Evolutionary conservation across 2,888 invertebrate species (phyloP).

Genomic region (Diploptera punctata): DNA sequence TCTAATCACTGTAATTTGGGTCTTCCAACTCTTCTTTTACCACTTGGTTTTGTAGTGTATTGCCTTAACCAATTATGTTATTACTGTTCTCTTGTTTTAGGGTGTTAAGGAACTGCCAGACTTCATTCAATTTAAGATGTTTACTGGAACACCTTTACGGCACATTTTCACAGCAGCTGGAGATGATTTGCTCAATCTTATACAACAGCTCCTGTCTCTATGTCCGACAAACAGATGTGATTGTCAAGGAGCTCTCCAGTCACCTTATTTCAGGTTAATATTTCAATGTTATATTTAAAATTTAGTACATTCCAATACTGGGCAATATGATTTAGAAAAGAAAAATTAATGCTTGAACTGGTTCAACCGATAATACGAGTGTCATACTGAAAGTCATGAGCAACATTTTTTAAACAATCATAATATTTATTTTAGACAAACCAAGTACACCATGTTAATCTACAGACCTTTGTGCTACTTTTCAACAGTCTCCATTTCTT

Average conservation of each 20-base stretch:
- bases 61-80: too few species aligned
- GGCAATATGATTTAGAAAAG: not conserved
- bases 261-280: conserved; percentile 81
- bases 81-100: conserved; percentile 50
- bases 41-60: too few species aligned
- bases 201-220: conserved; percentile 77
- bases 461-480: too few species aligned
- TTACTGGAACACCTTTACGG: conserved; percentile 81
- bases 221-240: conserved; percentile 84
- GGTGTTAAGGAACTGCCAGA: conserved; percentile 82
- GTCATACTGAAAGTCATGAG: not conserved
- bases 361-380: not conserved
- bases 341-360: not conserved
- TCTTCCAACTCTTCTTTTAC: too few species aligned
- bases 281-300: not conserved
- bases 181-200: conserved; percentile 85
- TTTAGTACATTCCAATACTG: not conserved
- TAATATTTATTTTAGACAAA: too few species aligned
- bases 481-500: too few species aligned
- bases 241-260: conserved; percentile 83
- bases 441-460: too few species aligned
- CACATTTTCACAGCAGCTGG: conserved; percentile 96
- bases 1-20: too few species aligned
- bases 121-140: conserved; percentile 90
- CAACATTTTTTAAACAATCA: too few species aligned